These are phyloP conservation scores for Galbula dea DNA, from an alignment of 2,113 vertebrate genomes.

Conservation along the genomic window DNA sequence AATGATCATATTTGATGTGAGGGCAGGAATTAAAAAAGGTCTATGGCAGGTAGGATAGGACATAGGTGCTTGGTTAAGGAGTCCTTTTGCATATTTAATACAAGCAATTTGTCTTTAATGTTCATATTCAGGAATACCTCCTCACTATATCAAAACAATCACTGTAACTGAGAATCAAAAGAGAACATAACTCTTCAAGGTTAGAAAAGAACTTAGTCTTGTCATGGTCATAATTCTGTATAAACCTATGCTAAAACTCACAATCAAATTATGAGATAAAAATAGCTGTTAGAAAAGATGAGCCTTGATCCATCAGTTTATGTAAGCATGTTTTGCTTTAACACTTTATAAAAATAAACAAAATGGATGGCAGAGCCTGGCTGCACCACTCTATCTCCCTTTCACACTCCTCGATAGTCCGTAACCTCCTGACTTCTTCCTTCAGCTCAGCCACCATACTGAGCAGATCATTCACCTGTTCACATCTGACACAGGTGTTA, in stretches of 20 bases:
- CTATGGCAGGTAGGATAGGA: neutral
- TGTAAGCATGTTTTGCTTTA: neutral
- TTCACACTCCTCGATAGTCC: too few species aligned
- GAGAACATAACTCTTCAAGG: neutral
- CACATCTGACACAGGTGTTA: too few species aligned
- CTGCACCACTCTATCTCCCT: too few species aligned
- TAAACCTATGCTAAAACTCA: neutral
- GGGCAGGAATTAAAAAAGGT: neutral
- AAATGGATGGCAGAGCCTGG: too few species aligned
- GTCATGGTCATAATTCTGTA: neutral
- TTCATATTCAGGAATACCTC: neutral
- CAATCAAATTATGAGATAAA: neutral
- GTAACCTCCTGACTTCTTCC: too few species aligned
- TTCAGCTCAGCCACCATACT: too few species aligned
- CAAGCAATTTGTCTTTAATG: neutral
- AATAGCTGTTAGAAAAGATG: neutral
- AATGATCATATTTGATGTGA: neutral
- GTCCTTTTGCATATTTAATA: neutral
- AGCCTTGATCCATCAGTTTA: neutral
- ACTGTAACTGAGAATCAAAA: neutral
- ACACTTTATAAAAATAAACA: too few species aligned
- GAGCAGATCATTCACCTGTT: too few species aligned
- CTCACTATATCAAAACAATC: neutral
- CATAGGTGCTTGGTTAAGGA: neutral
- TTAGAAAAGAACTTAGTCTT: neutral